A percentile compares a stretch with the other conserved stretches of the same genome.
Conservation (phyloP, 2,797 vertebrate genomes). For the Leptatherina wallacei region DNA sequence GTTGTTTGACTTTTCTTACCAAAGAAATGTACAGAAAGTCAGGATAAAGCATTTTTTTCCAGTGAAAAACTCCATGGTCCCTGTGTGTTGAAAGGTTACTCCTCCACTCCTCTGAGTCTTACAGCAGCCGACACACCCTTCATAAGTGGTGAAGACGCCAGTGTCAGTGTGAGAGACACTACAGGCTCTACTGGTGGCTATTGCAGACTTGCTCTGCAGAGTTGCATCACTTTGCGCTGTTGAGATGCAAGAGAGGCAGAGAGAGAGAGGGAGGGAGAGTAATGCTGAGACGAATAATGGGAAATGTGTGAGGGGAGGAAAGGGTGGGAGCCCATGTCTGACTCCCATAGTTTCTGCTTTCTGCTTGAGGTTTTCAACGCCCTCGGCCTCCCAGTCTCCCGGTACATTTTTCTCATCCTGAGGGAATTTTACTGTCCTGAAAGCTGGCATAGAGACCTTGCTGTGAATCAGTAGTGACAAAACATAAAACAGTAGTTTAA, state of each 20-base stretch:
- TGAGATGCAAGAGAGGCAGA: slow-evolving; percentile 38
- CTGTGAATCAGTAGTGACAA: slow-evolving; percentile 46
- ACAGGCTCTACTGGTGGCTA: slow-evolving; percentile 59
- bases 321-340: slow-evolving; percentile 56
- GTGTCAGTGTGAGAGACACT: slow-evolving; percentile 59
- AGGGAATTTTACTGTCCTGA: slow-evolving; percentile 30
- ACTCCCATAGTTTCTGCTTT: slow-evolving; percentile 55
- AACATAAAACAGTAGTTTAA: slow-evolving; percentile 33
- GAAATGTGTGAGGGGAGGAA: slow-evolving; percentile 58
- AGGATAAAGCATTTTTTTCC: slow-evolving; percentile 2
- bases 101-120: slow-evolving; percentile 27
- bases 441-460: slow-evolving; percentile 7
- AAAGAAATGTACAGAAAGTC: not conserved
- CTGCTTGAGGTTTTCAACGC: slow-evolving; percentile 24
- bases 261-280: slow-evolving; percentile 32
- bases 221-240: slow-evolving; percentile 74
- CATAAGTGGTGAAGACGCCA: slow-evolving; percentile 69
- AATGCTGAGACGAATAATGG: slow-evolving; percentile 57
- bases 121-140: slow-evolving; percentile 58
- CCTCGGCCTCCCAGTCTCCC: slow-evolving; percentile 20
- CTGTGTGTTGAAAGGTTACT: slow-evolving; percentile 37
- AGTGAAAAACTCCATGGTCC: slow-evolving; percentile 31
- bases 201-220: slow-evolving; percentile 67
- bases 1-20: not conserved
- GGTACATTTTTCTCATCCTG: slow-evolving; percentile 25